Base-by-base conservation (phyloP, 1,140 invertebrate genomes). In the Eciton burchellii region DNA sequence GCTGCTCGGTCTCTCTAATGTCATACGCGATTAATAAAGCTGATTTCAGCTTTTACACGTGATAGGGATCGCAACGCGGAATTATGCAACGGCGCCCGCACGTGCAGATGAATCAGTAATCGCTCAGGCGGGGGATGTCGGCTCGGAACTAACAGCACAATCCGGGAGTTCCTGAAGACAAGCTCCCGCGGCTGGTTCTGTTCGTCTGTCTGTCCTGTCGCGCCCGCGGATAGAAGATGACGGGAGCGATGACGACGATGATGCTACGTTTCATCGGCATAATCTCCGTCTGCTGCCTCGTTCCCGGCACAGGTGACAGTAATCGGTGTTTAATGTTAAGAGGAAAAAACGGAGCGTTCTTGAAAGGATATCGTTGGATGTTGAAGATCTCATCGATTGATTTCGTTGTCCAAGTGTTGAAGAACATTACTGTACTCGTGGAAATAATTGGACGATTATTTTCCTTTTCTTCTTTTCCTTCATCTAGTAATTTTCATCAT, bases 91-190 rank as follows among this genome's bases (percentile, higher is more conserved):
- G 21, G 43, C 12, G 52, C 63, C 63, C 63, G 43, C 11, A 56
- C 1, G 8, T 59, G 29, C 14, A 82, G 59, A 56, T 60, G 56
- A 54, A 83, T 81, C 81, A 82, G 70, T 73, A 72, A 21, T 43
- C 73, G 60, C 52, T 72, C 24, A 77, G 54, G 8, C 26, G 56
- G n/a, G 14, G 47, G 72, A 57, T 49, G 59, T 62, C 59, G 49
- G 47, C 49, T 26, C 9, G n/a, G 21, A 52, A 29, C 52, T 16
- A 12, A 14, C 52, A 56, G 60, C 43, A 43, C 35, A 19, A 63
- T 70, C 49, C 24, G 8, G 63, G 12, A 70, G 19, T 56, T 12
- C 21, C n/a, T 70, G 63, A 68, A 52, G 24, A 6, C 16, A 8
- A 47, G 0, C 4, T 19, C 6, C 43, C 12, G 35, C 52, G 56